Base-by-base conservation (phyloP, 92 coral and sea anemone species). In the Parazoanthus atlanticus region DNA sequence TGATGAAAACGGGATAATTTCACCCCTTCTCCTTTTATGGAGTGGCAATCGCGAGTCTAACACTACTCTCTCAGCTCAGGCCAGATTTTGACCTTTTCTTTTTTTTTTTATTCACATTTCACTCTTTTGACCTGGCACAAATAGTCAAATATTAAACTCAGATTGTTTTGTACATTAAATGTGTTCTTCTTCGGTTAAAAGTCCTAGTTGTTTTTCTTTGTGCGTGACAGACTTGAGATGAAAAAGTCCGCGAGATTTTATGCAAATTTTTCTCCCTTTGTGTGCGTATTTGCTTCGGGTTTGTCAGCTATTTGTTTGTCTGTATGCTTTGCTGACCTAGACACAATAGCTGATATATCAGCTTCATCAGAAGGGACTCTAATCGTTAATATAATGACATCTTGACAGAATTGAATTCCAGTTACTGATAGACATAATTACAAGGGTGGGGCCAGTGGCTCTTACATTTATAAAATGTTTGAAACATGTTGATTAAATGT, bases 11-110 rank as follows among this genome's bases (percentile, higher is more conserved):
- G 9, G 40, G 30, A 81, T 30, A 38, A 21, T 9, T 64, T 34
- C 19, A 82, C 23, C 77, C 31, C 34, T 40, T 69, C 26, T 84
- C 87, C 87, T 69, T 84, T 84, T 84, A 84, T n/a, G 87, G 87
- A 30, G 33, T 84, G 46, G 56, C 46, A 19, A 33, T 12, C 49
- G 43, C 26, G 28, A n/a, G 26, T 36, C 38, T 32, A 74, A 16
- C 19, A 19, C 26, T 61, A 78, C 34, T 43, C 2, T 78, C 17
- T 38, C 58, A 33, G 32, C 28, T 26, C 28, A 16, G 25, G 64
- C 33, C 58, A 15, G 40, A 15, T 78, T 19, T 25, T 41, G 17
- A 47, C 40, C 82, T 40, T 25, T 41, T 34, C 64, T 25, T 43
- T 8, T 72, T 25, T 69, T 5, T 43, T 36, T n/a, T n/a, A n/a